These are phyloP conservation scores for Pyrrhura leucotis DNA, from an alignment of 2,797 vertebrate genomes.

Conservation along the genomic window DNA sequence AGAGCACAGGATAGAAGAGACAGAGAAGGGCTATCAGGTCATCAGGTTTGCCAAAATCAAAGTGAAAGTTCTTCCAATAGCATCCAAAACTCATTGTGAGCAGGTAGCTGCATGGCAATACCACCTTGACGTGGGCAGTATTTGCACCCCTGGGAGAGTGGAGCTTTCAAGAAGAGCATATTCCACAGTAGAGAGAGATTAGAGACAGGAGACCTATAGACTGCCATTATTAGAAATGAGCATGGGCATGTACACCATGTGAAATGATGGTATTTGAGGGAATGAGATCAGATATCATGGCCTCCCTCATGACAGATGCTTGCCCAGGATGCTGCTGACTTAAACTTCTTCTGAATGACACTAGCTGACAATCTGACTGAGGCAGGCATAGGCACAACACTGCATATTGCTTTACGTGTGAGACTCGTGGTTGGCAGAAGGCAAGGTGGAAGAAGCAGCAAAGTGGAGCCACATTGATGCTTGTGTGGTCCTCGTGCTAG, in stretches of 20 bases:
- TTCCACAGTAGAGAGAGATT: background rate
- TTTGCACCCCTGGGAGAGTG: background rate
- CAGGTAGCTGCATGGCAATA: background rate
- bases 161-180: background rate
- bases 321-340: background rate
- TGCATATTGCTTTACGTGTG: background rate
- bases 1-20: background rate
- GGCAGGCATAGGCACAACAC: background rate
- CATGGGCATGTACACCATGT: background rate
- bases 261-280: background rate
- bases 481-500: background rate
- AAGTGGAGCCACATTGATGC: background rate
- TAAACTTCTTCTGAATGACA: background rate
- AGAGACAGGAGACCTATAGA: background rate
- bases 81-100: background rate
- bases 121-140: background rate
- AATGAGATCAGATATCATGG: background rate
- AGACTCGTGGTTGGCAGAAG: background rate
- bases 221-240: background rate
- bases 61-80: background rate
- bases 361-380: background rate
- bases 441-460: background rate
- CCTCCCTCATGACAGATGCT: background rate
- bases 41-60: background rate
- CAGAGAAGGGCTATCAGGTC: background rate